Conservation (phyloP, 1,140 invertebrate species). For the Colletes latitarsis region DNA sequence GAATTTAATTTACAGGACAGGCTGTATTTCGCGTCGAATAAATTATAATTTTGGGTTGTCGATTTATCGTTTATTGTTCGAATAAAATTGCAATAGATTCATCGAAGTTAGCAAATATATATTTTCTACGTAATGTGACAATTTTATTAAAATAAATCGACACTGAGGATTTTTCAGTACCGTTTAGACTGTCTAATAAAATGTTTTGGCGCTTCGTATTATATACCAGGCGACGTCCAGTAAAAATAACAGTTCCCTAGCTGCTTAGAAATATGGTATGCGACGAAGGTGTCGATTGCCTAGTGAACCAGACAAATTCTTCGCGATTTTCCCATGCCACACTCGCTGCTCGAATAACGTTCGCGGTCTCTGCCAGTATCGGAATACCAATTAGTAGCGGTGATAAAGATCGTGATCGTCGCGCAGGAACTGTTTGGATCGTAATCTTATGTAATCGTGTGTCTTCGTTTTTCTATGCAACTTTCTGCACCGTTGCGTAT, state of each 20-base stretch:
- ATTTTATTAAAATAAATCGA: too few relatives aligned
- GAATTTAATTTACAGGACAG: too few relatives aligned
- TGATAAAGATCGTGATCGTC: conserved; percentile 60
- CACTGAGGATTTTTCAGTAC: too few relatives aligned
- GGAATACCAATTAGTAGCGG: conserved; percentile 59
- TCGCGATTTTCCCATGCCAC: conserved; percentile 58
- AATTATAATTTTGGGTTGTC: too few relatives aligned
- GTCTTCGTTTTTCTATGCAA: not conserved
- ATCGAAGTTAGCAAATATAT: too few relatives aligned
- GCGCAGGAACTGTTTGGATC: conserved; percentile 27
- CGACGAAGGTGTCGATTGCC: conserved; percentile 36
- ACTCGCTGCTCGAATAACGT: conserved; percentile 54
- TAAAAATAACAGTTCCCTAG: conserved; percentile 1
- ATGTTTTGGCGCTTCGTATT: not conserved
- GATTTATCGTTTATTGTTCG: too few relatives aligned
- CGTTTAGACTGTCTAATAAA: not conserved
- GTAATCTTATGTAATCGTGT: not conserved
- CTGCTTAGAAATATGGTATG: conserved; percentile 19
- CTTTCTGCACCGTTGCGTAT: not conserved
- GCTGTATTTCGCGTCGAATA: too few relatives aligned
- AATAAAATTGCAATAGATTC: too few relatives aligned
- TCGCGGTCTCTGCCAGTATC: conserved; percentile 10
- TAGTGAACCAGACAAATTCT: conserved; percentile 52
- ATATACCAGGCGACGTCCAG: not conserved
- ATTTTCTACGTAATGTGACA: too few relatives aligned